Conservation (phyloP, 2,113 vertebrate species). For the Deroptyus accipitrinus region DNA sequence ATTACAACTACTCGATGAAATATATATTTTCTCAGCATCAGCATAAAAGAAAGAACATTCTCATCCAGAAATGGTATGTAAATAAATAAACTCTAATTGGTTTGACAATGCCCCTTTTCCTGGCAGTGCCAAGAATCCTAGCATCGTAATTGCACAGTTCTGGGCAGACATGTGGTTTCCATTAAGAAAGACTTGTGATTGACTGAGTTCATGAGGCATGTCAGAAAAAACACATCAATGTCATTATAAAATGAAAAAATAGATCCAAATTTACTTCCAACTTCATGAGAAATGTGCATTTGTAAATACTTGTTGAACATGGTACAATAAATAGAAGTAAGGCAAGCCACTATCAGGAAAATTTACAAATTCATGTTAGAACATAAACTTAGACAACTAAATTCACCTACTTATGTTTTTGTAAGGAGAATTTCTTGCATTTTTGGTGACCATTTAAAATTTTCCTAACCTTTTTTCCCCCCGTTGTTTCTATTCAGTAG, state of each 20-base stretch:
- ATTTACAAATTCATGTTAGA: neutral
- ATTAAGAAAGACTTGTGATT: conserved; percentile 84
- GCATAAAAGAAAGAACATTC: conserved; percentile 81
- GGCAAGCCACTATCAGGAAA: conserved; percentile 20
- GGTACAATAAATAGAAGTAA: conserved; percentile 6
- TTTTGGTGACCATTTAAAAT: conserved; percentile 47
- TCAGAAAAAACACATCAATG: conserved; percentile 82
- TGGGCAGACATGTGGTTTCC: conserved; percentile 87
- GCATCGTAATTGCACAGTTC: conserved; percentile 85
- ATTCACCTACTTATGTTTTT: conserved; percentile 15
- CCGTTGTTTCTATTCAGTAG: conserved; percentile 23
- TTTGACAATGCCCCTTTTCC: conserved; percentile 83
- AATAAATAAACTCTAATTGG: conserved; percentile 88
- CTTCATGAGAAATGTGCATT: conserved; percentile 71
- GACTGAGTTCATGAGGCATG: conserved; percentile 84
- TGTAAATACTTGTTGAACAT: conserved; percentile 45
- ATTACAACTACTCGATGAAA: conserved; percentile 75
- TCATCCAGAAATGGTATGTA: conserved; percentile 82
- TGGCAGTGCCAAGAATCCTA: conserved; percentile 82
- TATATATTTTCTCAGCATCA: conserved; percentile 79
- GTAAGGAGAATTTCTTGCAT: conserved; percentile 17
- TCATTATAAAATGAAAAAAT: conserved; percentile 75
- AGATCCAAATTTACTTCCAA: conserved; percentile 74
- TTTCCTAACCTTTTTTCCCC: neutral
- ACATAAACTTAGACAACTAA: conserved; percentile 3